Evolutionary conservation across 2,888 invertebrate genomes (phyloP).

Genomic region (Alviniconcha strummeri): DNA sequence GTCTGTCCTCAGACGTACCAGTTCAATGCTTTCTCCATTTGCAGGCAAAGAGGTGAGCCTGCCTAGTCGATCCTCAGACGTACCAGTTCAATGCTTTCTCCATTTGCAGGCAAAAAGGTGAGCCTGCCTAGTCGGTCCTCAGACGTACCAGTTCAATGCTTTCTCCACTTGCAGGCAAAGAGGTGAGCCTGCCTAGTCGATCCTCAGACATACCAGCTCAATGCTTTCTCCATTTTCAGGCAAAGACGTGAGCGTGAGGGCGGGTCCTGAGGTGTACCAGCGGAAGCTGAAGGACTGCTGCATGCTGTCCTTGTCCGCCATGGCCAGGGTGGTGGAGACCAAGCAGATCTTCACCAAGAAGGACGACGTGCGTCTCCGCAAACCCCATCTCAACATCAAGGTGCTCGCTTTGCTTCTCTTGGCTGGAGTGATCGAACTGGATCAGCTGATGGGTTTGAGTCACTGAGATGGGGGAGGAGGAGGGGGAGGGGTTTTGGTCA

Average conservation of each 20-base stretch:
- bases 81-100: not conserved
- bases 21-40: too few species aligned
- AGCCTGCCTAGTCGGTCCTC: constrained; percentile 58
- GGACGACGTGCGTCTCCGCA: constrained; percentile 86
- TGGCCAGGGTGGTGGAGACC: constrained; percentile 87
- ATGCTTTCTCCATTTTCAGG: constrained; percentile 70
- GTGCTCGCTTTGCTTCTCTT: constrained; percentile 72
- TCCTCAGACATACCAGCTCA: not conserved
- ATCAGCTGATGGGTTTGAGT: too few species aligned
- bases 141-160: too few species aligned
- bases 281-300: constrained; percentile 83
- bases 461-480: too few species aligned
- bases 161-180: too few species aligned
- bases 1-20: too few species aligned
- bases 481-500: too few species aligned
- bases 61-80: too few species aligned
- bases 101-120: constrained; percentile 78
- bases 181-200: too few species aligned
- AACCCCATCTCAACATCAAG: constrained; percentile 81
- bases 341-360: constrained; percentile 88
- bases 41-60: too few species aligned
- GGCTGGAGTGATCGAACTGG: too few species aligned
- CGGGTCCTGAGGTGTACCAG: constrained; percentile 82
- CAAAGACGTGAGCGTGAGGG: constrained; percentile 79
- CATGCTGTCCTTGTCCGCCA: constrained; percentile 83